Base-by-base conservation (phyloP, 2,113 vertebrate species). In the Rostratula benghalensis region DNA sequence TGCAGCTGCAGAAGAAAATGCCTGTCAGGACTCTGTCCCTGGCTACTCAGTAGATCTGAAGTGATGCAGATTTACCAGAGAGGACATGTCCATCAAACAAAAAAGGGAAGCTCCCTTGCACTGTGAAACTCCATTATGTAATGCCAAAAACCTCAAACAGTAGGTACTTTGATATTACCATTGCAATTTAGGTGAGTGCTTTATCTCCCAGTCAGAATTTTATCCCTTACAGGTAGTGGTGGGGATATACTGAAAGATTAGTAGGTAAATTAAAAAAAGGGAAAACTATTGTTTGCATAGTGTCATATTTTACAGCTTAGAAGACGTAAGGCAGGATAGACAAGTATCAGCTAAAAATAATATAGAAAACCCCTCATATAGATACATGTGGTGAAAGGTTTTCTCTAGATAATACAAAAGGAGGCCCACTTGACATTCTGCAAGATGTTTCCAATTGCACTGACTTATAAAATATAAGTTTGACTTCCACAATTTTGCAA, bases 391-490 rank as follows among this genome's bases (percentile, higher is more conserved):
- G 20, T 65, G 53, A 84, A 90, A 68, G 13, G 10, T 67, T 80
- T 81, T 85, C 59, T 96, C 46, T 41, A 13, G n/a, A 33, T 24
- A 86, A 79, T 7, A 3, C 13, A 85, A 45, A 61, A 59, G 39
- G 23, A 70, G 13, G 18, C 92, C 54, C 90, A 71, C 71, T 12
- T 65, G 43, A 45, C 22, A 85, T n/a, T 39, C 35, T 86, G 88
- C 28, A 89, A 21, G 13, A 48, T 91, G 54, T n/a, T 97, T 57
- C n/a, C 82, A 75, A 64, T 46, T 91, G 59, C 56, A 35, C 18
- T 84, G 82, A 90, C 60, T 90, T 96, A 94, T 85, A 74, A 91
- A 93, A 96, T 94, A 85, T 88, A 96, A 97, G 17, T 68, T 79
- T 95, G 84, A 96, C 83, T 73, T 97, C 96, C 69, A 88, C 22